These are phyloP conservation scores for Kryptolebias marmoratus DNA, from an alignment of 2,113 vertebrate genomes.

Conservation along the genomic window DNA sequence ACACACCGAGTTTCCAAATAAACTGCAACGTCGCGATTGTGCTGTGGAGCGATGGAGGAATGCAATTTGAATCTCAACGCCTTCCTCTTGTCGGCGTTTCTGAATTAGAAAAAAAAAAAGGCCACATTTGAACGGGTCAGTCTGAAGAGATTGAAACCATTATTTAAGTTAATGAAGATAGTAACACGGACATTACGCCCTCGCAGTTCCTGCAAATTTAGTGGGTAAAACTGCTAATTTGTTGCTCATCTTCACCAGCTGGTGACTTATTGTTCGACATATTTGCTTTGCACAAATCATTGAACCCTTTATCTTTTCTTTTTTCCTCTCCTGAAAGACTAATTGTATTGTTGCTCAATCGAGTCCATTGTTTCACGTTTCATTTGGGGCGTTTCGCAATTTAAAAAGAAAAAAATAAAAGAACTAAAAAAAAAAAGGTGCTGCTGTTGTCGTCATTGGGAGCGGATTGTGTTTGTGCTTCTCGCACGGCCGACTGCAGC, in stretches of 20 bases:
- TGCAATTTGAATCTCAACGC: background rate
- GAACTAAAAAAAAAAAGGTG: background rate
- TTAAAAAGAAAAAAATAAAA: background rate
- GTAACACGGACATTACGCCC: slow-evolving; percentile 37
- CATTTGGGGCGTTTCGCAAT: slow-evolving; percentile 14
- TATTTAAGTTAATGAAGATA: slow-evolving; percentile 39
- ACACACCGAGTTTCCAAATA: slow-evolving; percentile 14
- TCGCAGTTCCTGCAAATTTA: slow-evolving; percentile 34
- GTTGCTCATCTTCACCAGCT: slow-evolving; percentile 47
- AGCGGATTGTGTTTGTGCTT: slow-evolving; percentile 32
- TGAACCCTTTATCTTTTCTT: slow-evolving; percentile 1
- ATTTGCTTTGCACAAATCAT: slow-evolving; percentile 25
- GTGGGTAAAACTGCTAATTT: slow-evolving; percentile 20
- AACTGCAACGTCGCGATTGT: slow-evolving; percentile 8
- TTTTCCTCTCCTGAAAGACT: background rate
- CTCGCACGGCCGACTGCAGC: slow-evolving; percentile 40
- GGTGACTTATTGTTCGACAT: slow-evolving; percentile 10
- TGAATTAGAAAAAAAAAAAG: background rate
- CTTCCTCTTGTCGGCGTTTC: background rate
- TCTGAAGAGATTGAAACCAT: slow-evolving; percentile 31
- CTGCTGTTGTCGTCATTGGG: slow-evolving; percentile 24
- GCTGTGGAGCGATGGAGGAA: slow-evolving; percentile 25
- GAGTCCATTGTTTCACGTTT: slow-evolving; percentile 26
- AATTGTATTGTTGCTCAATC: slow-evolving; percentile 17
- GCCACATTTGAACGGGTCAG: slow-evolving; percentile 13